These are phyloP conservation scores for Lepidochrysops patricia DNA, from an alignment of 2,888 invertebrate genomes.

Conservation along the genomic window DNA sequence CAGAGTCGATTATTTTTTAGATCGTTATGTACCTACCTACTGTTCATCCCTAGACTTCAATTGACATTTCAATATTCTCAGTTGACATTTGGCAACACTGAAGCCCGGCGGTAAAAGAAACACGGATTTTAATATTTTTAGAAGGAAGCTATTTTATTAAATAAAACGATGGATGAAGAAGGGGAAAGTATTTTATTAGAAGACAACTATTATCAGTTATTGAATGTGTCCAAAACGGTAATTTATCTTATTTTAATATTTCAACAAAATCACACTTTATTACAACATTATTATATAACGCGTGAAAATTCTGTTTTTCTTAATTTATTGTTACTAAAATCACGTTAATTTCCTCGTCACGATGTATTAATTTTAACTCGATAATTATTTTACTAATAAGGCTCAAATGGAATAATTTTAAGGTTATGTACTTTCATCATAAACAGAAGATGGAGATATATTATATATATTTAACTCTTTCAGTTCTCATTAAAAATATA, in stretches of 20 bases:
- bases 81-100: constrained; percentile 25
- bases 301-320: constrained; percentile 9
- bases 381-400: neutral
- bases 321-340: neutral
- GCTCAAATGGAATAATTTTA: neutral
- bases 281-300: constrained; percentile 42
- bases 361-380: neutral
- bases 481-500: neutral
- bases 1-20: neutral
- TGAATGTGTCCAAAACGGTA: constrained; percentile 90
- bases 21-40: too few species aligned
- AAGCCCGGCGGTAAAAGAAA: constrained; percentile 36
- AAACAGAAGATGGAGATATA: neutral
- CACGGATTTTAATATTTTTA: constrained; percentile 25
- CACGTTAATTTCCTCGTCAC: neutral
- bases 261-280: constrained; percentile 34
- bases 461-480: neutral
- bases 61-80: neutral
- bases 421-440: constrained; percentile 3
- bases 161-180: constrained; percentile 77
- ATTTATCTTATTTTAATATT: constrained; percentile 41
- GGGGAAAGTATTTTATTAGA: constrained; percentile 79
- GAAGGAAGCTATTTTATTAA: constrained; percentile 27
- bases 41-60: neutral
- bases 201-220: constrained; percentile 91